Evolutionary conservation across 2,888 invertebrate species (phyloP).

Genomic region (Ferdinandea cuprea): DNA sequence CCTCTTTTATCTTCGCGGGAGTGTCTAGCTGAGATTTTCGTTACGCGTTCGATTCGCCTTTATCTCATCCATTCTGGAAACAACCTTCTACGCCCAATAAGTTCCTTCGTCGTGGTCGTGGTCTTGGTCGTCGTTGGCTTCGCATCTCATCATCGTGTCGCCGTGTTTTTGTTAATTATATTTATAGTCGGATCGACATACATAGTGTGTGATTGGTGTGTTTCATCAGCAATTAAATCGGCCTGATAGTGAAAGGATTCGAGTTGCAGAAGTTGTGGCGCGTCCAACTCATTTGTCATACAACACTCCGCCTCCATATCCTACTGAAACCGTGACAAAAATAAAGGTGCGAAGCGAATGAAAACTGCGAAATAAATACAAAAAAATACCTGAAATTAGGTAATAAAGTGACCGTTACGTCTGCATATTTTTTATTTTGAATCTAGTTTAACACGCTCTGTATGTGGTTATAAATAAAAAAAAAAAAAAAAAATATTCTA

Average conservation of each 20-base stretch:
- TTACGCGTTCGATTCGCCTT: constrained; percentile 68
- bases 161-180: constrained; percentile 52
- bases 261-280: constrained; percentile 38
- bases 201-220: constrained; percentile 54
- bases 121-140: constrained; percentile 46
- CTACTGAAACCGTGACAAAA: no score
- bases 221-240: constrained; percentile 45
- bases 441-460: constrained; percentile 47
- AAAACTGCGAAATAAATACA: constrained; percentile 36
- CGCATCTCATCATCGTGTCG: constrained; percentile 20
- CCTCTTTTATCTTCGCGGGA: constrained; percentile 64
- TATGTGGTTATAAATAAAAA: constrained; percentile 59
- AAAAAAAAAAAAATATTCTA: no score
- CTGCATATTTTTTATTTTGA: constrained; percentile 55
- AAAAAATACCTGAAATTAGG: constrained; percentile 57
- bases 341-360: constrained; percentile 23
- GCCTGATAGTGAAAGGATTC: constrained; percentile 63
- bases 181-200: constrained; percentile 47
- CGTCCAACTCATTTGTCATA: constrained; percentile 17
- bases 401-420: constrained; percentile 68
- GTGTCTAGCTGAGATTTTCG: constrained; percentile 46
- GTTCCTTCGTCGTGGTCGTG: constrained; percentile 50
- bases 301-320: neutral
- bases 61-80: constrained; percentile 57
- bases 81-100: constrained; percentile 47